phyloP scores from a whole-genome alignment of 1,140 invertebrate species.

The Brachionus manjavacas region DNA sequence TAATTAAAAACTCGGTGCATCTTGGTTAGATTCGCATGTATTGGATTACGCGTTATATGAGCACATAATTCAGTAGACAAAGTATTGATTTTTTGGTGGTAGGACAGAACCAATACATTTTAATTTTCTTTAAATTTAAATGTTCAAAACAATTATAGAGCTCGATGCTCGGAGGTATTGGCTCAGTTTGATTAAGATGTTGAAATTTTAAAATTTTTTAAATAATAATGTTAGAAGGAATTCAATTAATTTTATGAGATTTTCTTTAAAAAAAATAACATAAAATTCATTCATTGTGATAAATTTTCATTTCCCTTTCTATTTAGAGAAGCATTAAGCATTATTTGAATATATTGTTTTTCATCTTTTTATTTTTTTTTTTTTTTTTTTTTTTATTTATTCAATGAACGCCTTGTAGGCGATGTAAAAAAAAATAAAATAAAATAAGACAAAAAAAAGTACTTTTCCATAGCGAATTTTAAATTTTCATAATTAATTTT shows the following conservation, averaged over 20 bases:
- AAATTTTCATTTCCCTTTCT: background rate
- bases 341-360: background rate
- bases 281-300: background rate
- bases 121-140: background rate
- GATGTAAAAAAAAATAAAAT: too few species aligned
- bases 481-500: too few species aligned
- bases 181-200: background rate
- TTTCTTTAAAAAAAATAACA: background rate
- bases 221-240: background rate
- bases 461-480: too few species aligned
- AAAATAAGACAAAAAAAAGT: too few species aligned
- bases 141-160: background rate
- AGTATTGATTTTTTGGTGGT: background rate
- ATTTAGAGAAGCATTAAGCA: background rate
- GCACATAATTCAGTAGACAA: background rate
- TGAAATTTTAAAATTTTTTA: background rate
- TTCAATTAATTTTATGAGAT: background rate
- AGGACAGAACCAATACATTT: background rate
- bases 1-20: background rate
- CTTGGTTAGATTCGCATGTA: background rate
- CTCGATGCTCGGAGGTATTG: background rate
- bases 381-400: too few species aligned
- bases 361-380: background rate
- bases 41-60: background rate
- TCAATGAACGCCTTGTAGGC: too few species aligned